Evolutionary conservation across 2,888 invertebrate genomes (phyloP), one percentile per base, ranked within the genome.

Genomic region (Acronicta leporina): DNA sequence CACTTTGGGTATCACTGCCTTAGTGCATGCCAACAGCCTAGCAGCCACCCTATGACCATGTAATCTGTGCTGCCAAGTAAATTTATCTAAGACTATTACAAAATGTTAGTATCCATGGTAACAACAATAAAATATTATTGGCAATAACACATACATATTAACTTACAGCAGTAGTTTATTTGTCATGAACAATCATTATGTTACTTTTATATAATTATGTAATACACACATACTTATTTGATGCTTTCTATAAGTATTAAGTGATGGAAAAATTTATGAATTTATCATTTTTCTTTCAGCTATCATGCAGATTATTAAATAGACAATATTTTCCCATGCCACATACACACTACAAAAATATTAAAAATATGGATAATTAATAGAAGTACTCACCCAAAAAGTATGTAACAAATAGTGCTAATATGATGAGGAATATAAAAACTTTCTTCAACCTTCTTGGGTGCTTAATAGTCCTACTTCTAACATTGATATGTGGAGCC

Each of bases 321-420:
- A 30, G 30, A 9, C 30, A 8, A 9, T 7, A 9, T 30, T 30
- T 30, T 27, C 27, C 7, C 27, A 27, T 7, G 7, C 27, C 5
- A 4, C 7, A 27, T 1, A 7, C n/a, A n/a, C n/a, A n/a, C n/a
- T 1, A 27, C 27, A 27, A 5, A 27, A 27, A 27, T 27, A 4
- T 27, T 13, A 43, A 43, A 20, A 47, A 47, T 11, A 15, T 2
- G 5, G 2, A 13, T 9, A 9, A 15, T 2, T 9, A 20, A 20
- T 20, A 30, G 4, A 33, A 35, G 9, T 30, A 87, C 93, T 90
- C 63, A 94, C 94, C 94, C 80, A 92, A 82, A 63, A 92, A 90
- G 76, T 94, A 94, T 80, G 92, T 93, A 70, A 85, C 88, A 60
- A 87, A 89, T 84, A 94, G 63, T 62, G 84, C 94, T 63, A 88